Evolutionary conservation across 2,797 vertebrate genomes (phyloP), one percentile per base, ranked within the genome.

Genomic region (Pseudochirops cupreus): DNA sequence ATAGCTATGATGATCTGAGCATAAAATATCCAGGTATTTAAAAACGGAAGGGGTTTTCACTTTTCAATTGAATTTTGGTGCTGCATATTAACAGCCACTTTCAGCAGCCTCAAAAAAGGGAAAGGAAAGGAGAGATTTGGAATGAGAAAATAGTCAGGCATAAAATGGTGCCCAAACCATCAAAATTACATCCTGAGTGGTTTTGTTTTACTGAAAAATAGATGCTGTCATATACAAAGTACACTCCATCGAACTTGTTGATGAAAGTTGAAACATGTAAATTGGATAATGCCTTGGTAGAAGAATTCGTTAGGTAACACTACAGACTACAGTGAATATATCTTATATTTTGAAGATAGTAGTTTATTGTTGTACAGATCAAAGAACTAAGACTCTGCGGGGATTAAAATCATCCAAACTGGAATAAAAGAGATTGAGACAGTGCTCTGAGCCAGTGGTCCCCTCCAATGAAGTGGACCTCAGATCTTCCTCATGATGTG

Each of bases 1-100:
- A 46, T 24, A 39, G 21, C 33, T 74, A 1, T 39, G 24, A 46
- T 82, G 1, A 82, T 82, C 7, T 46, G 21, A 82, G 13, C 33
- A 67, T 46, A 82, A 82, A 24, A 62, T 33, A 28, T 33, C 59
- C 12, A 13, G 24, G 67, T 26, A 56, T 96, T 90, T 97, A 95
- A 94, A 96, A 97, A 93, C 92, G 62, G 95, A 96, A 91, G 54
- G 90, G 57, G 95, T 96, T 95, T 97, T 95, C 94, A 46, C 33
- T 95, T 95, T 95, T 95, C 96, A 96, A 94, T 95, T 96, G 96
- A 93, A 93, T 94, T 91, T 50, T 91, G 53, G 74, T 33, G 39
- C 18, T 39, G 21, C 4, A 1, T 56, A 91, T 95, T 92, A 56
- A 39, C 33, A 87, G 16, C 5, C 33, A 46, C 89, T 89, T 62